A percentile compares a stretch with the other conserved stretches of the same genome.
phyloP scores from a whole-genome alignment of 2,888 invertebrate species.

The Coecobrya sp. region DNA sequence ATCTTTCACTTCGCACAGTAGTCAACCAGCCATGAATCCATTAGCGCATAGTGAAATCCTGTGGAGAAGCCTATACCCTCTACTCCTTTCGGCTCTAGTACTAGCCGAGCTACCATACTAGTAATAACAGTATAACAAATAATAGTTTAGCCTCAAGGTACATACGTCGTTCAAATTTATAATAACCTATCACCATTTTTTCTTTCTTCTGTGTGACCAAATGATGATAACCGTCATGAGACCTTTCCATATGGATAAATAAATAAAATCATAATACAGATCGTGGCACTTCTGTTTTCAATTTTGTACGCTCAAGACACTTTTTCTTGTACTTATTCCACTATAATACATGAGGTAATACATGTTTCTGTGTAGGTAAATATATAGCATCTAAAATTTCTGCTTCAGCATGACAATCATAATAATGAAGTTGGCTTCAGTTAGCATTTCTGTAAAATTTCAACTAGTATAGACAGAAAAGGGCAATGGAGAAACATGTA shows the following conservation, averaged over 20 bases:
- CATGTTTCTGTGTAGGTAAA: too few relatives aligned
- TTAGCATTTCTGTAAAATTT: background rate
- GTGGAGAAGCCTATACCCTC: background rate
- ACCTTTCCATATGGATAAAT: background rate
- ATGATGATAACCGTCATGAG: background rate
- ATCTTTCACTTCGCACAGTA: constrained; percentile 34
- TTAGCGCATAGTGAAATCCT: constrained; percentile 37
- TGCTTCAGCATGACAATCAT: background rate
- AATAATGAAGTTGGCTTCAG: background rate
- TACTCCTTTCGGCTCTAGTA: too few relatives aligned
- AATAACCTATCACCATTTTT: background rate
- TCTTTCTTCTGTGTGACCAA: background rate
- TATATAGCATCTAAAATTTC: background rate
- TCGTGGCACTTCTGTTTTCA: background rate
- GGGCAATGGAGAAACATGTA: background rate
- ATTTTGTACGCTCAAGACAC: background rate
- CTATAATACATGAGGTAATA: too few relatives aligned
- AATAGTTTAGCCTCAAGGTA: background rate
- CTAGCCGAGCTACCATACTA: too few relatives aligned
- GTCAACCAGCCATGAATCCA: constrained; percentile 46
- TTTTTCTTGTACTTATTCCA: background rate
- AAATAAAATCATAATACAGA: background rate
- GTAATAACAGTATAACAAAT: background rate
- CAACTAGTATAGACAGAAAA: background rate
- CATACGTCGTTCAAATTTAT: background rate